Evolutionary conservation across 2,113 vertebrate genomes (phyloP).

Genomic region (Nycticryphes semicollaris): DNA sequence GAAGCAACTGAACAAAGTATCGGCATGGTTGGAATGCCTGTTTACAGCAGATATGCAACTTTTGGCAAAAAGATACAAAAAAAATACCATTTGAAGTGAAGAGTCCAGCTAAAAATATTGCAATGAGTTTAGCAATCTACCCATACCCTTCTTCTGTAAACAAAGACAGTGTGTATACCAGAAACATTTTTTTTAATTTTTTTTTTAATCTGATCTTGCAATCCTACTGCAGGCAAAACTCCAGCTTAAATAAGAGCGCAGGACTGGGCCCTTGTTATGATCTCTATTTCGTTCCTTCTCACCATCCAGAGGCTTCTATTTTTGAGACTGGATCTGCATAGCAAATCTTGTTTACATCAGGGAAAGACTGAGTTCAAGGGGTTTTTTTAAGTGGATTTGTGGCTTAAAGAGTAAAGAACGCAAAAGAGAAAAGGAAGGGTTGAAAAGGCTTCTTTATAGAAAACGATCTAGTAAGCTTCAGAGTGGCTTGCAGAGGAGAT

Average conservation of each 20-base stretch:
- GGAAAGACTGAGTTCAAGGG: not conserved
- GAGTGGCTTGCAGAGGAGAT: slow-evolving; percentile 16
- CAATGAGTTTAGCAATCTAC: not conserved
- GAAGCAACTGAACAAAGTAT: slow-evolving; percentile 26
- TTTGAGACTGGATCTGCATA: slow-evolving; percentile 43
- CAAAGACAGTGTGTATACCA: not conserved
- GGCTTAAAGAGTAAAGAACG: not conserved
- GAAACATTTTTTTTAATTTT: not conserved
- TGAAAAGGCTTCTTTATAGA: not conserved
- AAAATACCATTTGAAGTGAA: not conserved
- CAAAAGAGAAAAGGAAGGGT: not conserved
- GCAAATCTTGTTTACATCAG: slow-evolving; percentile 27
- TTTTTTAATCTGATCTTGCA: not conserved
- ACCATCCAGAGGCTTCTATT: slow-evolving; percentile 43
- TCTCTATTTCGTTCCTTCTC: slow-evolving; percentile 14
- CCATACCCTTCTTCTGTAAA: not conserved
- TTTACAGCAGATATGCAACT: slow-evolving; percentile 28
- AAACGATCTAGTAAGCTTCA: slow-evolving; percentile 41
- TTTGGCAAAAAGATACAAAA: slow-evolving; percentile 14
- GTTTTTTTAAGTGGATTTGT: slow-evolving; percentile 16
- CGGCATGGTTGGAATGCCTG: not conserved
- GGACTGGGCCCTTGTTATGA: not conserved
- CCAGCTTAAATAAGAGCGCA: slow-evolving; percentile 17
- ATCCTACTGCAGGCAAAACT: slow-evolving; percentile 13
- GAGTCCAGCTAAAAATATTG: not conserved